Conservation (phyloP, 1,140 invertebrate genomes). For the Gonioctena quinquepunctata region DNA sequence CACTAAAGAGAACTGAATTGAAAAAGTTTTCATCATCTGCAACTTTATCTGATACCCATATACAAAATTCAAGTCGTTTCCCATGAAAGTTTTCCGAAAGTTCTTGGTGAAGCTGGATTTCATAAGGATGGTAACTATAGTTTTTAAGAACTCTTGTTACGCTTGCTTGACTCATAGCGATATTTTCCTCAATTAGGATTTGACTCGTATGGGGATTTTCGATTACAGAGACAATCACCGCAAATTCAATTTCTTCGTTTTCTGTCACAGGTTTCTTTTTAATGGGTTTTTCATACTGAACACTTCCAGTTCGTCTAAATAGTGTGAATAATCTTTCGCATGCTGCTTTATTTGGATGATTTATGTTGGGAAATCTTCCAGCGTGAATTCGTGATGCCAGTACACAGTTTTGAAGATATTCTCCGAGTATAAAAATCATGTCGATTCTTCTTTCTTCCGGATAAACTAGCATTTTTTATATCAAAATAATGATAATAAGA, state of each 20-base stretch:
- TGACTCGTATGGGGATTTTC: background rate
- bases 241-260: background rate
- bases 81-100: slow-evolving; percentile 4
- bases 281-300: background rate
- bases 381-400: no score
- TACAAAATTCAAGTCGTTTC: slow-evolving; percentile 3
- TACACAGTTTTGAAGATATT: no score
- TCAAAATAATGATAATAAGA: no score
- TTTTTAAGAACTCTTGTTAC: background rate
- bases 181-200: background rate
- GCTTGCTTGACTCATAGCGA: background rate
- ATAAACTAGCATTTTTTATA: no score
- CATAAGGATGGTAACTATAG: slow-evolving; percentile 10
- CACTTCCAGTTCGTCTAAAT: background rate
- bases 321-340: background rate
- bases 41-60: background rate
- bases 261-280: background rate
- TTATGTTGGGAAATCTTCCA: no score
- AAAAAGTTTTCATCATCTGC: slow-evolving; percentile 11
- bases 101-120: slow-evolving; percentile 11
- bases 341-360: no score
- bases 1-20: background rate
- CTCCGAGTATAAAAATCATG: no score
- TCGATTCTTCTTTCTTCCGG: no score
- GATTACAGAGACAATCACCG: background rate